Base-by-base conservation (phyloP, 2,888 invertebrate species). In the Spodoptera exigua region DNA sequence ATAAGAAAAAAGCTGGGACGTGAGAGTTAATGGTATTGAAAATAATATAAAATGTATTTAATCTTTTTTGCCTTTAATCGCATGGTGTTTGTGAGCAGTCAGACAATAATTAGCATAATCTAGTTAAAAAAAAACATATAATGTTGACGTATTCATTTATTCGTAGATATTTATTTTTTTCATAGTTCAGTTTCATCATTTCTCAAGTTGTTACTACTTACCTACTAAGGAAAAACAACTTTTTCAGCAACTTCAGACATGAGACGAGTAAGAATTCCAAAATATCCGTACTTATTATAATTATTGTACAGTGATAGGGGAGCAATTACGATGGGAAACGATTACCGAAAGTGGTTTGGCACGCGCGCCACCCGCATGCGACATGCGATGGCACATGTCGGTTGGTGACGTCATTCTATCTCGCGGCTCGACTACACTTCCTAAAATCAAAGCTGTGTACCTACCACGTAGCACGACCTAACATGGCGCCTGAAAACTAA, bases 351-450 rank as follows among this genome's bases (percentile, higher is more conserved):
- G 86, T 86, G 88, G 84, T 86, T 81, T 81, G 85, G 84, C 90
- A 88, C 90, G 88, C 84, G 90, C 79, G 58, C 58, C 82, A 65
- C 91, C 91, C 92, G 90, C 88, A 89, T 90, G 73, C 80, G 83
- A 84, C 82, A 84, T 83, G 85, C 54, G 56, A 66, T 40, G 65
- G 60, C 43, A 81, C 74, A 71, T 70, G 79, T 68, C 79, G 78
- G 73, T 73, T 78, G 70, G 57, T 79, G 75, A 76, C 82, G 79
- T 83, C 77, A 76, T 41, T 69, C 74, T 71, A 74, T 70, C 70
- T 68, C 79, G 75, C 65, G 57, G 57, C 55, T 18, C 48, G 32
- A 61, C 60, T 62, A 68, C 69, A 74, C 70, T 74, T 79, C 76
- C 84, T 85, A 85, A 86, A 87, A 86, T 82, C 85, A 84, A 84